Evolutionary conservation across 2,113 vertebrate genomes (phyloP), one percentile per base, ranked within the genome.

Genomic region (Brachionichthys hirsutus): DNA sequence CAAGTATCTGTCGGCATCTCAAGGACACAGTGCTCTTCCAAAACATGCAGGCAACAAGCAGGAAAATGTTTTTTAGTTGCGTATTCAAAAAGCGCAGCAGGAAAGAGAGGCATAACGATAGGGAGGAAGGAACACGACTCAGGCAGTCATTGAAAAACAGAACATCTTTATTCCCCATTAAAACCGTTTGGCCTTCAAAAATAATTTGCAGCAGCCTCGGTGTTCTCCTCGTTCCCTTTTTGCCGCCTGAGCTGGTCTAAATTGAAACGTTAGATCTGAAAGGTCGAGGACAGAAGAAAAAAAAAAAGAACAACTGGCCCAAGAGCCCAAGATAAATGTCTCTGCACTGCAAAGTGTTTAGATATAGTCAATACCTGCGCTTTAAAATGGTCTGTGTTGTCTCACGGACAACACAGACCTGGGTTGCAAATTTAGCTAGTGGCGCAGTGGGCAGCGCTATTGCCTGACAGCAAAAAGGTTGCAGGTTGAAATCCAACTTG

Each of bases 91-190:
- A 55, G 5, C 2, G 9, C 34, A 52, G 24, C 9, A 44, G 22
- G 8, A 9, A 9, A 34, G 16, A 41, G 5, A 22, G 30, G 7
- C 15, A 13, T 6, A 6, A 56, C 1, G n/a, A n/a, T 4, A 49
- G 13, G 45, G 1, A 4, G 55, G 57, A 45, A 34, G 6, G 56
- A 64, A 41, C 41, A 50, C 38, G 1, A 11, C 30, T 36, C 16
- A 79, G 22, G 10, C 41, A 73, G 42, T 24, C 9, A 41, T 63
- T 70, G 74, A 69, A 80, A 85, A 85, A 83, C 43, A 79, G 54
- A 53, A 80, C 47, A 75, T 70, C 54, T 83, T 88, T 87, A 80
- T 80, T 82, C 74, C 75, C 56, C 50, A 36, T 34, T 70, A 12
- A 75, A 80, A 75, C 45, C 58, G 68, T 50, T 5, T 49, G 53